Evolutionary conservation across 2,797 vertebrate species (phyloP).

Genomic region (Eremophila alpestris): DNA sequence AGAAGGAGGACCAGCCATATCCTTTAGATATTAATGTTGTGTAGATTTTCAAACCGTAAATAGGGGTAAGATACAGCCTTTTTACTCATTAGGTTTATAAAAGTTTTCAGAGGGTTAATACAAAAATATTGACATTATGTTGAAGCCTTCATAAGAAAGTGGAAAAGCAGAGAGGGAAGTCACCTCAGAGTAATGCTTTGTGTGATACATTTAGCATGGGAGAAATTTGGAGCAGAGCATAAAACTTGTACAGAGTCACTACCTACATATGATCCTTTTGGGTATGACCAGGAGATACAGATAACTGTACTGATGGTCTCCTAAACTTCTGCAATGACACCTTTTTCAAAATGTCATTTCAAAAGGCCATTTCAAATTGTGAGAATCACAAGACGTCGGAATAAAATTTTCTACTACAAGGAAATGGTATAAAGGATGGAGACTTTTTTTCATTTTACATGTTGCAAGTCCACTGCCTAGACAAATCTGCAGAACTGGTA

Average conservation of each 20-base stretch:
- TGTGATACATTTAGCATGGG: neutral
- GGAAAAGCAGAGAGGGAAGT: neutral
- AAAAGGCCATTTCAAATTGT: neutral
- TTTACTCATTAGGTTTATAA: neutral
- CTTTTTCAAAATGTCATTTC: neutral
- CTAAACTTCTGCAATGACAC: neutral
- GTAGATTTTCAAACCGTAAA: neutral
- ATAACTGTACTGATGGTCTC: neutral
- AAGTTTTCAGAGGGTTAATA: neutral
- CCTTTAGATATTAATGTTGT: neutral
- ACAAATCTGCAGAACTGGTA: neutral
- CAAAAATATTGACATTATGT: neutral
- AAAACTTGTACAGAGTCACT: neutral
- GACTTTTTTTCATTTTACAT: neutral
- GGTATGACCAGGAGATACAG: neutral
- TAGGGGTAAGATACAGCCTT: neutral
- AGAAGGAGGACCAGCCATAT: neutral
- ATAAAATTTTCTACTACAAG: neutral
- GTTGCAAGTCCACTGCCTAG: neutral
- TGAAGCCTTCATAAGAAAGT: neutral
- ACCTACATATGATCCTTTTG: fast-evolving
- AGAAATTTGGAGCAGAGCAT: neutral
- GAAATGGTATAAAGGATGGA: neutral
- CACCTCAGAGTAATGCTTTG: neutral
- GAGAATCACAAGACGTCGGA: neutral